Evolutionary conservation across 2,113 vertebrate species (phyloP), one percentile per base, ranked within the genome.

Genomic region (Albula goreensis): DNA sequence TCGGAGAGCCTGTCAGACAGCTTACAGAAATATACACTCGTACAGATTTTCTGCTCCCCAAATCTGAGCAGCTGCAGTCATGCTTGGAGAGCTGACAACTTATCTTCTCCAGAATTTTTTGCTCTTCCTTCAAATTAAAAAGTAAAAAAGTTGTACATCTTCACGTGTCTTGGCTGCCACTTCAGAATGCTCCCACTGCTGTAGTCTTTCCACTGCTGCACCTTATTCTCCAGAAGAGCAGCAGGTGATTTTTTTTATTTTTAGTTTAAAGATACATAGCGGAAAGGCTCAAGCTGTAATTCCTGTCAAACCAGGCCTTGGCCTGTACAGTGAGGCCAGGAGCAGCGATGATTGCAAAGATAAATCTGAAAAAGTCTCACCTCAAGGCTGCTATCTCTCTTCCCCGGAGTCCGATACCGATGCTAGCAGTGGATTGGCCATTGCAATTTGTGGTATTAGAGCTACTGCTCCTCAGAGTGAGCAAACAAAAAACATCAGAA

Each of bases 31-130:
- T 41, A 78, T 41, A 82, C 50, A 53, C 80, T 83, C 82, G 8
- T 83, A 80, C 48, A 48, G 48, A 70, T 83, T 51, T 87, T 79
- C 82, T 80, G 82, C 86, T 83, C 81, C 51, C 22, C 5, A n/a
- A 52, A 66, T 41, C 56, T 48, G 17, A 66, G 86, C 74, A 80
- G 31, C 41, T 41, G 78, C 53, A 87, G 22, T 79, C 53, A 80
- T 13, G 86, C 31, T 60, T 17, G 77, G 53, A 66, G 77, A 79
- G 49, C 81, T 79, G 81, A 86, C 82, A 83, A 83, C 81, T 82
- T 66, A 56, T 52, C 80, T 60, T 82, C 50, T n/a, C 50, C 3
- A 51, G 80, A 78, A 19, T 83, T 78, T 86, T 22, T 86, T 22
- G 17, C 17, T 80, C 25, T 81, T 81, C 66, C 50, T 10, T 25